Base-by-base conservation (phyloP, 2,113 vertebrate genomes). In the Carassius gibelio region DNA sequence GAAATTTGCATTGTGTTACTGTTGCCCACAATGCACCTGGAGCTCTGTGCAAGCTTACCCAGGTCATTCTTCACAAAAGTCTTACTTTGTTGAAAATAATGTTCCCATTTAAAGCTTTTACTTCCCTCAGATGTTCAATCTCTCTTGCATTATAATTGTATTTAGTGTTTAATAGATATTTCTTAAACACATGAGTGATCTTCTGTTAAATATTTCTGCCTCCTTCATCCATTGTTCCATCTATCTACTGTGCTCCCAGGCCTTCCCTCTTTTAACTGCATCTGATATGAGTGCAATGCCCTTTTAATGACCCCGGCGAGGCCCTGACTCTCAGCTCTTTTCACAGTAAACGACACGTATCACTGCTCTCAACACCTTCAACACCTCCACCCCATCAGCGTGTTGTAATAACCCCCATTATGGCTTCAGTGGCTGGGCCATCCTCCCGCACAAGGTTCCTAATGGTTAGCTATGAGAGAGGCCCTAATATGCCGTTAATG, bases 401-500 rank as follows among this genome's bases (percentile, higher is more conserved):
- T 79, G 90, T 91, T 93, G 93, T 92, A 93, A 93, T 91, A 93
- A 92, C 93, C 90, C 92, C 92, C 93, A 94, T 94, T 94, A 94
- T 91, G 90, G 91, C 90, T 91, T 90, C 75, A 85, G 80, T 74
- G 86, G 84, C 76, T 23, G 71, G 81, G 81, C 87, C 81, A 86
- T 88, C 81, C 61, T 81, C 83, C 62, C 52, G 23, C 81, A 83
- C 82, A 84, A 57, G 81, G 48, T 75, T 85, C 59, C 82, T 88
- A 86, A 89, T 87, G 87, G 80, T 89, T 86, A 77, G 84, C 86
- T 87, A 87, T 85, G 81, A 86, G 86, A 85, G 86, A 74, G 92
- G 91, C 92, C 91, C 91, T 95, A 94, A 94, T 94, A 93, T 94
- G 93, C 91, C 92, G 93, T 95, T 93, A 93, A 94, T 94, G 93